Base-by-base conservation (phyloP, 2,888 invertebrate genomes). In the Cyclophora punctaria region DNA sequence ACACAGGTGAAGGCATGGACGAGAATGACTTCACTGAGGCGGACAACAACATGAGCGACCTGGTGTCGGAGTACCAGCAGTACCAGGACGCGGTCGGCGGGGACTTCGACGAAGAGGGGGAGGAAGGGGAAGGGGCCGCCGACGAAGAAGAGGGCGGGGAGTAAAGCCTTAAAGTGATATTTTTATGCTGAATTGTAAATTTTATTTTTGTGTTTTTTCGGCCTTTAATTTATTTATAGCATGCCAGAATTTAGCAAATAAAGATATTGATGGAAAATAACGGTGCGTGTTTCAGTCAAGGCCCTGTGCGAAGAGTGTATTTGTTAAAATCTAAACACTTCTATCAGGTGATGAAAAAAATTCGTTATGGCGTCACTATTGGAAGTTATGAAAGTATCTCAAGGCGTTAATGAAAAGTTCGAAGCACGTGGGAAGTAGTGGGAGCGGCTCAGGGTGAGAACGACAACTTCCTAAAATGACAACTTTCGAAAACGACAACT, bases 1-100 rank as follows among this genome's bases (percentile, higher is more conserved):
- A 97, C 86, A 96, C 96, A 45, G 96, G 96, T 35, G 97, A 98
- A 77, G 98, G 98, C 49, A 98, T 98, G 97, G 97, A 97, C 72
- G 97, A 97, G 79, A 92, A 93, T 91, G 98, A 98, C 78, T 98
- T 98, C 84, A 95, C 96, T 7, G 97, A 98, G 73, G 97, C 98
- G 2, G 97, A 98, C 73, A 95, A 95, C 69, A 97, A 98, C 88
- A 93, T 98, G 93, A 96, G 93, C 68, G 96, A 96, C 72, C 81
- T 96, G 68, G 93, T 96, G 46, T 95, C 95, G 2, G 96, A 97
- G 78, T 97, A 97, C 75, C 96, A 96, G 76, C 96, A 96, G 78
- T 97, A 97, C 78, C 96, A 97, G 80, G 96, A 96, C 71, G 96
- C 95, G 5, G 93, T 94, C 7, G 92, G 93, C 55, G 95, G 94